Base-by-base conservation (phyloP, 2,888 invertebrate species). In the Tuta absoluta region DNA sequence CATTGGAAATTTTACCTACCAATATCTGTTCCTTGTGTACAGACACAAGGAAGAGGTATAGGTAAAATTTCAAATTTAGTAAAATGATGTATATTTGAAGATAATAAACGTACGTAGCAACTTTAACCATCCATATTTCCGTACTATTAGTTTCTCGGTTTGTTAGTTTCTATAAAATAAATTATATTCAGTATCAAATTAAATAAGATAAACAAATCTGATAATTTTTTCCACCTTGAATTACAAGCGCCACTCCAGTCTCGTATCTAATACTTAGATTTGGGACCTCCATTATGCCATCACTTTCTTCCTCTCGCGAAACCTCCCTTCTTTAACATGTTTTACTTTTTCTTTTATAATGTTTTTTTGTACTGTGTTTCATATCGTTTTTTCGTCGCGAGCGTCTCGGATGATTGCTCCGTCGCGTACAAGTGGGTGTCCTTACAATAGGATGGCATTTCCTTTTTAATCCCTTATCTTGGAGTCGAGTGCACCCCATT, bases 401-500 rank as follows among this genome's bases (percentile, higher is more conserved):
- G 74, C 77, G 77, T 81, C 80, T 79, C 78, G 76, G 80, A 70
- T 82, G 84, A 83, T 81, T 81, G 81, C 82, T 79, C 73, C 69
- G 72, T 63, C 75, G 73, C 75, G 70, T 67, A 70, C 73, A 72
- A 77, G 80, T 78, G 79, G 76, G 73, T 70, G 72, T 72, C 72
- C 73, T 72, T 74, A 82, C 80, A 81, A 84, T 82, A 73, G 77
- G 78, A 80, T 80, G 78, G 75, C 77, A 78, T 85, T 85, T 83
- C 84, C 85, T 85, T 86, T 85, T 86, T 86, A 84, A 84, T 84
- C 83, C 78, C 82, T 80, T 84, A 84, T 83, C 83, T 79, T 72
- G 75, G 75, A 74, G 73, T 71, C 65, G 68, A 72, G 72, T 71
- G 71, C 65, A 75, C 70, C 74, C 72, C 70, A 69, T 71, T 73